Evolutionary conservation across 2,888 invertebrate species (phyloP), one percentile per base, ranked within the genome.

Genomic region (Ctenicera cuprea): DNA sequence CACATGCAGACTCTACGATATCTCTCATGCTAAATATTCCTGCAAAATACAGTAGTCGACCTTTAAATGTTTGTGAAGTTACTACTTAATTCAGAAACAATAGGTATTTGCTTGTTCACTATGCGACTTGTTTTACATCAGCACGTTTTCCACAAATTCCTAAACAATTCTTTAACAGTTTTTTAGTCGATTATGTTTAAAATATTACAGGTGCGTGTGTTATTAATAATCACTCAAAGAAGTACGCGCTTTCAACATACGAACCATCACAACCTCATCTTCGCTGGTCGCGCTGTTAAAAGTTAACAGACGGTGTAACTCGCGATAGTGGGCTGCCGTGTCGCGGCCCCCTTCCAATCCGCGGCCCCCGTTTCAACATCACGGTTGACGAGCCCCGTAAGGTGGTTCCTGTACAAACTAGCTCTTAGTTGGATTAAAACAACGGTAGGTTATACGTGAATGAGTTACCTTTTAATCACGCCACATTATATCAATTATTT

Each of bases 391-490:
- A 76, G 76, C 73, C 76, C 77, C 74, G 74, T 70, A 76, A 78
- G 75, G 74, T 71, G 72, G 75, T 78, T 72, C 38, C 43, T 54
- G n/a, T 50, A 68, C 67, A 77, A 77, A 75, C 76, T 76, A 69
- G 74, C 73, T 72, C 75, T 82, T 82, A 82, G 82, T 82, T 77
- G 79, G 79, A 82, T 78, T 78, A 80, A 81, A 82, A 81, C 81
- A 76, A 68, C 77, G 79, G 4, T 18, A 20, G 37, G 14, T 62
- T 37, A 38, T 61, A 38, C 14, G 50, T 38, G 48, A 57, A 62
- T 20, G 50, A 54, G 33, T 50, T 54, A 54, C 63, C 38, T 41
- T 54, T 64, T 33, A 14, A 5, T 30, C 18, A 50, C 14, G 26
- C 22, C 26, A 38, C 43, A 43, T 43, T 41, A 9, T 12, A 45